Evolutionary conservation across 1,140 invertebrate species (phyloP).

Genomic region (Neoseiulus cucumeris): DNA sequence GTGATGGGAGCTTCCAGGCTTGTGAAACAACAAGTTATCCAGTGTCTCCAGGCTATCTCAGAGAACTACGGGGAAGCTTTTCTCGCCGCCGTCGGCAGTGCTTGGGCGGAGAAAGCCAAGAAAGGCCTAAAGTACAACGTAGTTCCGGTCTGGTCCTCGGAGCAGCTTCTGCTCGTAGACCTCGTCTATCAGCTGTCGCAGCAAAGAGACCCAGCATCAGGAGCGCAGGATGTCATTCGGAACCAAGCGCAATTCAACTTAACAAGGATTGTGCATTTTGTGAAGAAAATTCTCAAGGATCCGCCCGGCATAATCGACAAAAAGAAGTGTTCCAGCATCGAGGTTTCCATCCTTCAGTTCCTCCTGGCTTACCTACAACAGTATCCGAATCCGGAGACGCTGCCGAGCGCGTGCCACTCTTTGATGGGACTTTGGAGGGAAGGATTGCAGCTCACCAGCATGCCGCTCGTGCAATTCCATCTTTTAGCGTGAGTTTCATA

Average conservation of each 20-base stretch:
- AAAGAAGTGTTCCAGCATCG: conserved; percentile 29
- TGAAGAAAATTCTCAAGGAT: conserved; percentile 9
- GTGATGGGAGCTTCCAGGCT: conserved; percentile 27
- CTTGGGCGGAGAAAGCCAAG: conserved; percentile 55
- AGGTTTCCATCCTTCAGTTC: conserved; percentile 42
- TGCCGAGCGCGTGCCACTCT: conserved; percentile 51
- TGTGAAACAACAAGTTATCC: conserved; percentile 54
- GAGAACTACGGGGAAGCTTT: conserved; percentile 62
- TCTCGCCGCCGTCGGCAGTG: conserved; percentile 60
- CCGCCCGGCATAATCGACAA: conserved; percentile 17
- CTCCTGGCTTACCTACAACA: conserved; percentile 49
- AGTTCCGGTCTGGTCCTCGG: conserved; percentile 41
- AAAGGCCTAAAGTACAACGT: conserved; percentile 23
- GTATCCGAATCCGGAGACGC: conserved; percentile 40
- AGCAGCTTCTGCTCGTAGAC: conserved; percentile 55
- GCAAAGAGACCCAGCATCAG: conserved; percentile 10
- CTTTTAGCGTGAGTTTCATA: conserved; percentile 39
- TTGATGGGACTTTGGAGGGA: conserved; percentile 58
- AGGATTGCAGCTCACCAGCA: conserved; percentile 31
- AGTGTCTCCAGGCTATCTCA: conserved; percentile 67
- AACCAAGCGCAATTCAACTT: background rate
- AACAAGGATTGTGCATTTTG: background rate
- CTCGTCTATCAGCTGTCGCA: conserved; percentile 32
- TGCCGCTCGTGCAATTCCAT: conserved; percentile 56
- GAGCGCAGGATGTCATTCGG: background rate